Evolutionary conservation across 2,797 vertebrate species (phyloP), one percentile per base, ranked within the genome.

Genomic region (Coregonus sp.): DNA sequence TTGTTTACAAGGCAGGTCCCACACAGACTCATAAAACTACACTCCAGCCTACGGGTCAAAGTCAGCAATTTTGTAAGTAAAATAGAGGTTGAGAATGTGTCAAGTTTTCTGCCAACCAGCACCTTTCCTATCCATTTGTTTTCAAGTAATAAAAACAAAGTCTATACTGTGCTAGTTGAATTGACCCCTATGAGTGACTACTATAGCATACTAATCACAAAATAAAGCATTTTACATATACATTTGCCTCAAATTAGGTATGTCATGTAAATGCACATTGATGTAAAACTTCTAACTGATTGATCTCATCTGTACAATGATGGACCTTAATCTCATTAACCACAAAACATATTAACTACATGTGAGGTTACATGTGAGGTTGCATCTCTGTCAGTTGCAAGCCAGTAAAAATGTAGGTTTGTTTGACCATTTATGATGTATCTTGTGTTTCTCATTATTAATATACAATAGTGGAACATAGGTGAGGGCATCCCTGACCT

Each of bases 51-150:
- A 68, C 72, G 76, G 88, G 86, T 91, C 88, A 92, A 90, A 90
- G 86, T 90, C 91, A 89, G 89, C 88, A 91, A 85, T 91, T 91
- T 89, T 89, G 82, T 82, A 82, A 90, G 84, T 84, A 87, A 89
- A 89, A 89, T 84, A 84, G 81, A 86, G 86, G 85, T 89, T 81
- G 84, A 85, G 71, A 84, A 83, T 83, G 74, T 78, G 87, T 82
- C 84, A 82, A 70, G 81, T 85, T 89, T 90, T 82, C 79, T 88
- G 82, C 81, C 78, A 81, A 75, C 66, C 80, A 78, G 63, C 84
- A 81, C 31, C 63, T 72, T 81, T 84, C 73, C 76, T 80, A 78
- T 83, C 83, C 56, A 87, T 78, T 82, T 79, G n/a, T 61, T 16
- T n/a, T 40, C 12, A 71, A 87, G 82, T 79, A 78, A 74, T 85